Percentiles rank a stretch among this genome's conserved stretches.
phyloP scores from a whole-genome alignment of 2,797 vertebrate species.

The Salmo trutta region DNA sequence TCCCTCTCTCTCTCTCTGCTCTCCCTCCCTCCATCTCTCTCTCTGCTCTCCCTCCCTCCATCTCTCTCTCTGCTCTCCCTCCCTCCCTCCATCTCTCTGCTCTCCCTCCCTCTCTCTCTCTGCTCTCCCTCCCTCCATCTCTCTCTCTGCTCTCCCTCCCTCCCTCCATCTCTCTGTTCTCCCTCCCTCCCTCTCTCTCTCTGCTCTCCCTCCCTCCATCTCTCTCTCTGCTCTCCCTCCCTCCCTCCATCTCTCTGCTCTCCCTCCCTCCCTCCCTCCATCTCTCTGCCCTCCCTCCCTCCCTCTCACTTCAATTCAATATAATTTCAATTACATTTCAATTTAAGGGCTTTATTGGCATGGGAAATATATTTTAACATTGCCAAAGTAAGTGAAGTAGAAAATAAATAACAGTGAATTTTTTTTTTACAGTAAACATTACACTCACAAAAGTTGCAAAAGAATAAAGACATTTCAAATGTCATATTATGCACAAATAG shows the following conservation, averaged over 20 bases:
- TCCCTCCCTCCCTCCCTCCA: conserved; percentile 56
- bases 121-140: conserved; percentile 50
- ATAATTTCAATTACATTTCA: no score
- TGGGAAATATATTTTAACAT: no score
- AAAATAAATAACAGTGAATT: no score
- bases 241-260: background rate
- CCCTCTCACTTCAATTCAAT: background rate
- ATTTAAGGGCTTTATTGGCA: no score
- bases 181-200: background rate
- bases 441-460: no score
- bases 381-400: no score
- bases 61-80: background rate
- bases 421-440: no score
- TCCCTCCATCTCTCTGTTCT: no score
- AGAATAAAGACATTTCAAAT: no score
- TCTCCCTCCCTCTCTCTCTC: background rate
- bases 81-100: conserved; percentile 19
- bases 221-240: conserved; percentile 37
- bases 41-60: conserved; percentile 22
- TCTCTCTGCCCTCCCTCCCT: conserved; percentile 11
- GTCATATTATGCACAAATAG: no score
- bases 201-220: conserved; percentile 49
- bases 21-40: conserved; percentile 54
- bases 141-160: conserved; percentile 29
- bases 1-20: conserved; percentile 1